These are phyloP conservation scores for Calvadosia cruxmelitensis DNA, from an alignment of 30 jellyfish, hydroid and myxozoan genomes.

Conservation along the genomic window DNA sequence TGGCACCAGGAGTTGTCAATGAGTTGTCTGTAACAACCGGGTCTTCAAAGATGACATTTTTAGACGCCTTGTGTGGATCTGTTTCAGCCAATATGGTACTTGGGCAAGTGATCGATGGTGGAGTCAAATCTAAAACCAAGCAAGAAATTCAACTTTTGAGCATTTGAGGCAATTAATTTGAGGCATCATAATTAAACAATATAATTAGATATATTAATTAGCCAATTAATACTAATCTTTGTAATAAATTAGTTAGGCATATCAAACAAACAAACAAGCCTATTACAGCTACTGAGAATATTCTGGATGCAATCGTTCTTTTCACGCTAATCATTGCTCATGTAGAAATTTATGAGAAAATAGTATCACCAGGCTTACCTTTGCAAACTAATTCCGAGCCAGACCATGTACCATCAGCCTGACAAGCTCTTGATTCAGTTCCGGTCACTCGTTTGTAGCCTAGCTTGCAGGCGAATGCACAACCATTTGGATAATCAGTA, in stretches of 20 bases:
- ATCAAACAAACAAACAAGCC: no score
- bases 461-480: constrained; percentile 68
- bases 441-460: constrained; percentile 53
- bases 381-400: constrained; percentile 77
- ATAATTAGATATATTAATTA: no score
- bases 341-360: neutral
- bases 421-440: constrained; percentile 56
- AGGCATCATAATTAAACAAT: no score
- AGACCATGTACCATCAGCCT: constrained; percentile 96
- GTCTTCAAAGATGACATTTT: constrained; percentile 34
- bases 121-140: constrained; percentile 55
- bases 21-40: constrained; percentile 82
- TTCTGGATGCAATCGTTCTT: no score
- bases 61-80: constrained; percentile 51
- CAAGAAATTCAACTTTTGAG: neutral
- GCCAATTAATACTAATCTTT: no score
- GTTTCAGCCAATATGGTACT: constrained; percentile 45
- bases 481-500: constrained; percentile 72
- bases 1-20: constrained; percentile 38
- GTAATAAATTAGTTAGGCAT: no score
- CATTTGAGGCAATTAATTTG: neutral
- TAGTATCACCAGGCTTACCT: constrained; percentile 26
- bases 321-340: neutral
- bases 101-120: constrained; percentile 95
- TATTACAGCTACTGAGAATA: no score